These are phyloP conservation scores for Coecobrya sp. DNA, from an alignment of 2,888 invertebrate genomes.

Conservation along the genomic window DNA sequence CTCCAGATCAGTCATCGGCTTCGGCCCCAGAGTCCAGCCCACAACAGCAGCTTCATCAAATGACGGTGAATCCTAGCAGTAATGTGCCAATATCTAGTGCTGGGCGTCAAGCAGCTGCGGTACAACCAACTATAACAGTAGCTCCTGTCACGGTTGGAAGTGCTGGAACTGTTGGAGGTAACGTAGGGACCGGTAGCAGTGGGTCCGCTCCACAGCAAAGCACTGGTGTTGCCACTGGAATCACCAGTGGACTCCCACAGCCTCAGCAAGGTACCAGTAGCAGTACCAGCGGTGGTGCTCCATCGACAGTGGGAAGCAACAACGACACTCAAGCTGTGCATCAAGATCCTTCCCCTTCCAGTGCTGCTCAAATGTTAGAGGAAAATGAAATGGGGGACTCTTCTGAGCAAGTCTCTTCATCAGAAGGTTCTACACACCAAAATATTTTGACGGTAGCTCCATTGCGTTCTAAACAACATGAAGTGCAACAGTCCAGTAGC, in stretches of 20 bases:
- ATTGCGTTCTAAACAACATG: constrained; percentile 81
- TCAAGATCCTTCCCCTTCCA: constrained; percentile 85
- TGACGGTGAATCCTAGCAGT: constrained; percentile 49
- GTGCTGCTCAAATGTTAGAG: constrained; percentile 78
- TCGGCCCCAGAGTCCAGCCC: constrained; percentile 77
- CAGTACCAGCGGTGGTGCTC: constrained; percentile 36
- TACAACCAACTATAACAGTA: constrained; percentile 82
- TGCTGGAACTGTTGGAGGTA: constrained; percentile 71
- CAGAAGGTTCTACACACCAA: constrained; percentile 84
- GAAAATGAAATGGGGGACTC: constrained; percentile 86
- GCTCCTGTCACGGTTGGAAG: constrained; percentile 75
- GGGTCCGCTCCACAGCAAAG: constrained; percentile 35
- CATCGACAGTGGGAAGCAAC: background rate
- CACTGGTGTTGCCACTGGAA: background rate
- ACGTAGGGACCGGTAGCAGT: constrained; percentile 43
- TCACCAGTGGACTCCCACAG: constrained; percentile 34
- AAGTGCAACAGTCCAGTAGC: constrained; percentile 81
- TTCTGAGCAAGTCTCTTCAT: constrained; percentile 85
- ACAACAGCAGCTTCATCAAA: constrained; percentile 80
- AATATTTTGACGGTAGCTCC: constrained; percentile 84
- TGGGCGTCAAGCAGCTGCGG: constrained; percentile 72
- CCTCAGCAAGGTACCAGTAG: constrained; percentile 44
- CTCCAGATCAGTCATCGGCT: constrained; percentile 85
- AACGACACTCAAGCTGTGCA: constrained; percentile 65
- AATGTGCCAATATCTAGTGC: constrained; percentile 56